phyloP scores from a whole-genome alignment of 1,140 invertebrate species.

The Drosophila watanabei region DNA sequence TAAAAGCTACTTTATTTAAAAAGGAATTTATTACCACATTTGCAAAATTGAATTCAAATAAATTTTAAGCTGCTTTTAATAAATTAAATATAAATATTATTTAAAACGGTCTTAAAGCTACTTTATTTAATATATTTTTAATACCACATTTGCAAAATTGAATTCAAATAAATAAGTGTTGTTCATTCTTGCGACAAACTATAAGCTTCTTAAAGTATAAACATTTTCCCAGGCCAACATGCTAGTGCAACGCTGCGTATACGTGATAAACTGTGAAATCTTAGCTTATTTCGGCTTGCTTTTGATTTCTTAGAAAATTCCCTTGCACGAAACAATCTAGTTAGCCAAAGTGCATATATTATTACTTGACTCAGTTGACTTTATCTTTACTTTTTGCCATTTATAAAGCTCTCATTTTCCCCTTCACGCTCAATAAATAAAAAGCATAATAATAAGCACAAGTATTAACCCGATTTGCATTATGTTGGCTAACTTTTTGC shows the following conservation, averaged over 20 bases:
- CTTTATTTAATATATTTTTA: background rate
- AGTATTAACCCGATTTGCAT: slow-evolving; percentile 15
- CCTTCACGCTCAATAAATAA: background rate
- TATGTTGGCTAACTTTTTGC: slow-evolving; percentile 17
- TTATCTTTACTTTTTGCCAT: background rate
- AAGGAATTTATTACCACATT: no score
- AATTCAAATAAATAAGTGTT: no score
- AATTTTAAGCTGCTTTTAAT: background rate
- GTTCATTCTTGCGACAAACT: background rate
- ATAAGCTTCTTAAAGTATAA: background rate
- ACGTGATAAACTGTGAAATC: slow-evolving; percentile 4
- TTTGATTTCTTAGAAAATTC: background rate
- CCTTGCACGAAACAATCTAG: background rate
- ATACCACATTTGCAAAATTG: no score
- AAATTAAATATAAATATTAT: background rate
- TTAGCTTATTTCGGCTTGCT: background rate
- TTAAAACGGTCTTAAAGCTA: background rate
- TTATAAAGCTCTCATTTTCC: background rate
- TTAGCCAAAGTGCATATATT: background rate
- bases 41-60: no score
- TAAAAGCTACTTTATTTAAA: no score
- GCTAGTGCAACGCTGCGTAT: slow-evolving; percentile 1
- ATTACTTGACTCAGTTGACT: background rate
- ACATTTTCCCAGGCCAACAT: background rate
- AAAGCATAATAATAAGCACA: background rate